A percentile compares a stretch with the other conserved stretches of the same genome.
Conservation (phyloP, 2,113 vertebrate species). For the Forbesichthys agassizii region DNA sequence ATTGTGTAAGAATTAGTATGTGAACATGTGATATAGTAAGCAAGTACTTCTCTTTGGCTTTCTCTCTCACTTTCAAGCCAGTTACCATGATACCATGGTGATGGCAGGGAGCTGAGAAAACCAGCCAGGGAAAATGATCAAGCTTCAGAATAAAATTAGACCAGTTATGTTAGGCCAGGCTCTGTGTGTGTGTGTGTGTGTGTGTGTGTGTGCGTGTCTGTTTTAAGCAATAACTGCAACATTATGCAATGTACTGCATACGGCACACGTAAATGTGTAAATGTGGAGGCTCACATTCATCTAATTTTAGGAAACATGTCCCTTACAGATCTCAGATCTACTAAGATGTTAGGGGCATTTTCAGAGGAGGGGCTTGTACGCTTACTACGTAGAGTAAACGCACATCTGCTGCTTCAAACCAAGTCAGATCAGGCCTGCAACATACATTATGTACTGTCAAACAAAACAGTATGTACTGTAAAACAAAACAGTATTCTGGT, state of each 20-base stretch:
- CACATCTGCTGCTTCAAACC: no score
- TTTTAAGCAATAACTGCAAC: no score
- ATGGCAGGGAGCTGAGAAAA: slow-evolving; percentile 70
- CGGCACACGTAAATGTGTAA: background rate
- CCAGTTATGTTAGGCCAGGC: slow-evolving; percentile 20
- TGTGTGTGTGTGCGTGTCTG: background rate
- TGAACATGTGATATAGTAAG: slow-evolving; percentile 11
- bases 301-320: no score
- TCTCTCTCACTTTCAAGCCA: background rate
- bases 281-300: background rate
- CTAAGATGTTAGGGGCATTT: no score
- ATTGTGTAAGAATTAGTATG: slow-evolving; percentile 1
- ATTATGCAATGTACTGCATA: no score
- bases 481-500: no score
- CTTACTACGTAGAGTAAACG: no score
- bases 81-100: slow-evolving; percentile 68
- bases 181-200: slow-evolving; percentile 2
- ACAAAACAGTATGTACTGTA: no score
- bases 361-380: no score
- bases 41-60: slow-evolving; percentile 9
- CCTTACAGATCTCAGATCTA: no score
- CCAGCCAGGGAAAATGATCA: slow-evolving; percentile 46
- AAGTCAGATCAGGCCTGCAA: no score
- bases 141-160: slow-evolving; percentile 49
- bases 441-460: no score